phyloP scores from a whole-genome alignment of 2,888 invertebrate species.

The Drosophila yooni region DNA sequence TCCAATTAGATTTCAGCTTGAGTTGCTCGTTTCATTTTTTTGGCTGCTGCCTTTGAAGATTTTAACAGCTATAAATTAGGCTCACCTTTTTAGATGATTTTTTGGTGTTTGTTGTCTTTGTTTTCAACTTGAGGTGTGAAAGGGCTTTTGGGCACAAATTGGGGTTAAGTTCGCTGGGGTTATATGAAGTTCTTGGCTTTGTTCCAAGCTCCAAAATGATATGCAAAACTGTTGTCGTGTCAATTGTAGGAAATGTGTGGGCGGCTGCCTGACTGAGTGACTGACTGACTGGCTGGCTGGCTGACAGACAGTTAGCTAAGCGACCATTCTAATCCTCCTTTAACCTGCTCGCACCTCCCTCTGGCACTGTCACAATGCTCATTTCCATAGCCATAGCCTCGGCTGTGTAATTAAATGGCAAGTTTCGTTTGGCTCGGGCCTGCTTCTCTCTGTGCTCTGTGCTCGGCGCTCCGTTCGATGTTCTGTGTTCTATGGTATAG shows the following conservation, averaged over 20 bases:
- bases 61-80: constrained; percentile 68
- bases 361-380: constrained; percentile 11
- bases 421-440: constrained; percentile 16
- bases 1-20: constrained; percentile 70
- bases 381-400: constrained; percentile 9
- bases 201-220: constrained; percentile 35
- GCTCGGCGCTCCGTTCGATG: constrained; percentile 1
- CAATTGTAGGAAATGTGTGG: constrained; percentile 58
- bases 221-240: constrained; percentile 69
- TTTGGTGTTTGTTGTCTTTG: constrained; percentile 16
- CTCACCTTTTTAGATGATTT: constrained; percentile 49
- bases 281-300: not conserved
- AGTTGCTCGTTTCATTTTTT: constrained; percentile 24
- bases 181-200: constrained; percentile 1
- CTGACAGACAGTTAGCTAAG: constrained; percentile 6
- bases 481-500: constrained; percentile 7
- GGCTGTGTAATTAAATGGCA: constrained; percentile 62
- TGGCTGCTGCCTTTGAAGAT: constrained; percentile 49
- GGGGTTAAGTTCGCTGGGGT: constrained; percentile 41
- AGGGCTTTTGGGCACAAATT: constrained; percentile 49
- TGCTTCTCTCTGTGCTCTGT: not conserved
- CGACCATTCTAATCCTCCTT: constrained; percentile 47
- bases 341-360: not conserved
- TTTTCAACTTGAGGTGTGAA: constrained; percentile 45
- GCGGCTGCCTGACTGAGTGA: constrained; percentile 35